These are phyloP conservation scores for Nemapogon koenigi DNA, from an alignment of 2,888 invertebrate genomes.

Conservation along the genomic window DNA sequence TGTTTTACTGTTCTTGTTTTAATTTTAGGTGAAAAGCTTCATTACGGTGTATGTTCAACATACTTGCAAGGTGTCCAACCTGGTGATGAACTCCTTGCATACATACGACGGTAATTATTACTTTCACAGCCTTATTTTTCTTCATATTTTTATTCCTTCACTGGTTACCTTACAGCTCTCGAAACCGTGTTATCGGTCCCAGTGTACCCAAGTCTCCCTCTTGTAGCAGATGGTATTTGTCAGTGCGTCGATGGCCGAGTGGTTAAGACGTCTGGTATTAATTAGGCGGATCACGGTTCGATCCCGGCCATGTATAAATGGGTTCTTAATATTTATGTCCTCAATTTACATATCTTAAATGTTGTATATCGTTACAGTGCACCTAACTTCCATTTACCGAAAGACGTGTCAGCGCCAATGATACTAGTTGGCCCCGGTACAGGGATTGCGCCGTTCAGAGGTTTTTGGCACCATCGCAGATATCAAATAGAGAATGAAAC, in stretches of 20 bases:
- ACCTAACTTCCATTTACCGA: constrained; percentile 84
- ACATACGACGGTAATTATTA: constrained; percentile 74
- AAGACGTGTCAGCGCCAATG: constrained; percentile 75
- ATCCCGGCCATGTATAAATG: no score
- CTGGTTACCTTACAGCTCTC: no score
- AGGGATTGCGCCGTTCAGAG: constrained; percentile 93
- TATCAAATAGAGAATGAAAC: constrained; percentile 27
- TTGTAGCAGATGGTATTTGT: no score
- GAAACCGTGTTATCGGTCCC: no score
- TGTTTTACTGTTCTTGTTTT: no score
- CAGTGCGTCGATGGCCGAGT: no score
- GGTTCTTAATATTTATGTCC: no score
- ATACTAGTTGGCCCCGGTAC: constrained; percentile 91
- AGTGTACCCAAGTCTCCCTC: no score
- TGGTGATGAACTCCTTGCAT: constrained; percentile 73
- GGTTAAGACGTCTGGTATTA: no score
- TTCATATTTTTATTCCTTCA: background rate
- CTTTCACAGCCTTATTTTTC: background rate
- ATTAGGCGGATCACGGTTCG: no score
- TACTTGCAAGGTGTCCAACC: constrained; percentile 76
- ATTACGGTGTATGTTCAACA: constrained; percentile 93
- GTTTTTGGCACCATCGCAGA: constrained; percentile 88
- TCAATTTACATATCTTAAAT: no score
- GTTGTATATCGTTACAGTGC: constrained; percentile 78
- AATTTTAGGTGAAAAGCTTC: constrained; percentile 75